phyloP scores from a whole-genome alignment of 2,797 vertebrate genomes.

The Aythya fuligula region DNA sequence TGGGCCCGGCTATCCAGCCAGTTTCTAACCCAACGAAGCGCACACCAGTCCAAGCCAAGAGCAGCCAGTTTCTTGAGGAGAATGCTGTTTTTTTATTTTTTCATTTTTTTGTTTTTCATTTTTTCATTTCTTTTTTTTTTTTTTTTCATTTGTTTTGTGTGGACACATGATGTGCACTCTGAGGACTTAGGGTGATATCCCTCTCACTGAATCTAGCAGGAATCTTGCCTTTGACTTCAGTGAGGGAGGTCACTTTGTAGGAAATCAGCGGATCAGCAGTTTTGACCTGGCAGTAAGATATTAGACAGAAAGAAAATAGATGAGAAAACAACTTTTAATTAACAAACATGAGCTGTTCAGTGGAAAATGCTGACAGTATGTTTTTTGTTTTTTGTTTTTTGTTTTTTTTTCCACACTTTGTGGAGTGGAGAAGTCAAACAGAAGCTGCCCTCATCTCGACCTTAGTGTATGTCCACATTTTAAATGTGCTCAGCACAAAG shows the following conservation, averaged over 20 bases:
- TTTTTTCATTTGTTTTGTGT: neutral
- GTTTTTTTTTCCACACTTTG: neutral
- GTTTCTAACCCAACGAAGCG: no score
- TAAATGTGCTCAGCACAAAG: neutral
- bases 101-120: no score
- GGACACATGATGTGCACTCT: neutral
- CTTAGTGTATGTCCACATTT: neutral
- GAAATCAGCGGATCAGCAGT: constrained; percentile 25
- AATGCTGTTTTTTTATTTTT: no score
- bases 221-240: neutral
- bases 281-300: constrained; percentile 12
- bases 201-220: neutral
- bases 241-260: neutral
- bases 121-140: no score
- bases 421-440: neutral
- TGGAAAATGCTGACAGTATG: neutral
- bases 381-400: neutral
- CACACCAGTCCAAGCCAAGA: no score
- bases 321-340: constrained; percentile 61
- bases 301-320: constrained; percentile 32
- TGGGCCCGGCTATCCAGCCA: no score
- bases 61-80: no score
- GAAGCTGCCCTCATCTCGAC: neutral
- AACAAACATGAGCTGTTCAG: constrained; percentile 41
- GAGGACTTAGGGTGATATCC: neutral